A percentile compares a stretch with the other conserved stretches of the same genome.
These are phyloP conservation scores for Chloebia gouldiae DNA, from an alignment of 2,113 vertebrate genomes.

Conservation along the genomic window DNA sequence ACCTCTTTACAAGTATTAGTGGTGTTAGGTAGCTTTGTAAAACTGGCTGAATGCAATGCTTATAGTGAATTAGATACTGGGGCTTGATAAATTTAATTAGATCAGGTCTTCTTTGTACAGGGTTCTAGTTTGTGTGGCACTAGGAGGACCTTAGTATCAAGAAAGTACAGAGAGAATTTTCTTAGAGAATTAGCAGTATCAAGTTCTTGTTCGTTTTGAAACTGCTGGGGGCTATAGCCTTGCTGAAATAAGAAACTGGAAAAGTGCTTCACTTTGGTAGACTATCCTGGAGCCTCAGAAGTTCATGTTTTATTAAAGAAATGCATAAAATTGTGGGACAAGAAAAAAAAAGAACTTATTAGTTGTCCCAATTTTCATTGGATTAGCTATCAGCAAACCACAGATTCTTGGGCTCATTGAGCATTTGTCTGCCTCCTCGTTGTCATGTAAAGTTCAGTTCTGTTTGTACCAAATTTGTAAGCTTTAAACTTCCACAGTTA, in stretches of 20 bases:
- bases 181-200: not conserved
- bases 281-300: not conserved
- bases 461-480: not conserved
- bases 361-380: not conserved
- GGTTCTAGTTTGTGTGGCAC: not conserved
- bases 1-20: not conserved
- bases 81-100: not conserved
- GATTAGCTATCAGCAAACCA: not conserved
- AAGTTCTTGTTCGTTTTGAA: not conserved
- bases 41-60: not conserved
- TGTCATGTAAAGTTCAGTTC: not conserved
- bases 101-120: not conserved
- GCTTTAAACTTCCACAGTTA: not conserved
- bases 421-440: not conserved
- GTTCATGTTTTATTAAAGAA: not conserved
- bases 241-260: not conserved
- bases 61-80: not conserved
- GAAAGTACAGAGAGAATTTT: not conserved
- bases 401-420: not conserved
- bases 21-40: not conserved
- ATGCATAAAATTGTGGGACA: not conserved
- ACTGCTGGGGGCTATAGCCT: not conserved
- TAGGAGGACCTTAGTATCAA: not conserved
- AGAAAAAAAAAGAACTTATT: not conserved
- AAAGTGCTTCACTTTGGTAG: not conserved